These are phyloP conservation scores for Phenganax subtilis DNA, from an alignment of 92 coral and sea anemone species.

Conservation along the genomic window DNA sequence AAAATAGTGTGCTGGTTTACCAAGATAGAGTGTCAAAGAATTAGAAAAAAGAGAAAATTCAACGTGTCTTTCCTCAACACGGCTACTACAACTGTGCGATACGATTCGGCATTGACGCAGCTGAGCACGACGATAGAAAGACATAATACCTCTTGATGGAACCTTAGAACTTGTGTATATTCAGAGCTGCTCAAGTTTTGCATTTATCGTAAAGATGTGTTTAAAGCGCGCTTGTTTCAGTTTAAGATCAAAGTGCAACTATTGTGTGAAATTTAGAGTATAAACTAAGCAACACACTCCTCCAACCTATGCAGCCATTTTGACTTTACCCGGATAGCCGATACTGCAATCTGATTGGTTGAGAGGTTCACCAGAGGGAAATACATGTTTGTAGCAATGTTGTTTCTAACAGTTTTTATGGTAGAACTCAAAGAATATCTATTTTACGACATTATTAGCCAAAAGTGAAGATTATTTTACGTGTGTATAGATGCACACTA, in stretches of 20 bases:
- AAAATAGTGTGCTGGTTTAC: no score
- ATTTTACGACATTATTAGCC: neutral
- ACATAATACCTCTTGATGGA: no score
- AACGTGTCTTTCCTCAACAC: no score
- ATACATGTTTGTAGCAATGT: slow-evolving; percentile 14
- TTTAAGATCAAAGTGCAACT: neutral
- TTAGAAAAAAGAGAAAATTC: no score
- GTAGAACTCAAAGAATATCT: neutral
- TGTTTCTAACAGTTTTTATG: neutral
- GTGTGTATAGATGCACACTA: neutral
- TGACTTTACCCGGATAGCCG: neutral
- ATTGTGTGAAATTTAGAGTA: neutral
- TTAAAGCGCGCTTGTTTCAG: neutral
- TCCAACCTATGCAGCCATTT: slow-evolving; percentile 1
- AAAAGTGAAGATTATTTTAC: neutral
- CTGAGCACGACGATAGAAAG: no score
- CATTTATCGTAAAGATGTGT: neutral
- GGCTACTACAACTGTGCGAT: no score
- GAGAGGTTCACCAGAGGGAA: neutral
- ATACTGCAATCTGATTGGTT: slow-evolving; percentile 31
- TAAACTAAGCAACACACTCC: slow-evolving; percentile 5
- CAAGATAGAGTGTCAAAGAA: no score
- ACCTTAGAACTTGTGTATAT: no score
- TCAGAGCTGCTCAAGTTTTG: neutral
- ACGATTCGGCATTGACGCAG: no score